A percentile compares a stretch with the other conserved stretches of the same genome.
Conservation (phyloP, 2,888 invertebrate genomes). For the Eupithecia pulchellata region DNA sequence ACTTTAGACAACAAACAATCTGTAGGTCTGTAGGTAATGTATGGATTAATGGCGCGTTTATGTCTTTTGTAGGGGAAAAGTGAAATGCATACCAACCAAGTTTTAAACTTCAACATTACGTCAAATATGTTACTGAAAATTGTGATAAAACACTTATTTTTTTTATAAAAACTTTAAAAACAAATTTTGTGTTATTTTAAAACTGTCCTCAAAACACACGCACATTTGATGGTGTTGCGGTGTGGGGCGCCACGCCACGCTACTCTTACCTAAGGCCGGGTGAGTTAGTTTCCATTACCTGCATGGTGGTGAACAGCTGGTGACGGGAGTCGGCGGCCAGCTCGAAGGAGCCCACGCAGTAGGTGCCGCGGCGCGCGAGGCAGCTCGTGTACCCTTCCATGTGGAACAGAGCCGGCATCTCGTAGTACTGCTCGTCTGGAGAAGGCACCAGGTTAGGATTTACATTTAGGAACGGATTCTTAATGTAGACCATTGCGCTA, state of each 20-base stretch:
- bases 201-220: no score
- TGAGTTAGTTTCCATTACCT: constrained; percentile 52
- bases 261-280: background rate
- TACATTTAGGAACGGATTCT: no score
- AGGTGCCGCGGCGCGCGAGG: constrained; percentile 61
- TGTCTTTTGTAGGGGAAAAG: constrained; percentile 11
- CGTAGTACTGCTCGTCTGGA: constrained; percentile 74
- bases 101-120: background rate
- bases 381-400: constrained; percentile 73
- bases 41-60: constrained; percentile 25
- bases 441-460: constrained; percentile 15
- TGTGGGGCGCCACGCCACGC: no score
- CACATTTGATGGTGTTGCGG: no score
- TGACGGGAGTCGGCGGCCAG: constrained; percentile 53
- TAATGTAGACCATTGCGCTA: no score
- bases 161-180: no score
- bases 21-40: no score
- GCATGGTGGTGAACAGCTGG: constrained; percentile 63
- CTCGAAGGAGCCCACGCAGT: constrained; percentile 77
- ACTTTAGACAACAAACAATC: background rate
- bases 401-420: constrained; percentile 72
- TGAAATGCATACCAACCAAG: background rate
- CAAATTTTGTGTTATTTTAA: no score
- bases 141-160: no score
- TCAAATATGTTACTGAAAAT: no score